Base-by-base conservation (phyloP, 2,797 vertebrate genomes). In the Sphenodon punctatus region DNA sequence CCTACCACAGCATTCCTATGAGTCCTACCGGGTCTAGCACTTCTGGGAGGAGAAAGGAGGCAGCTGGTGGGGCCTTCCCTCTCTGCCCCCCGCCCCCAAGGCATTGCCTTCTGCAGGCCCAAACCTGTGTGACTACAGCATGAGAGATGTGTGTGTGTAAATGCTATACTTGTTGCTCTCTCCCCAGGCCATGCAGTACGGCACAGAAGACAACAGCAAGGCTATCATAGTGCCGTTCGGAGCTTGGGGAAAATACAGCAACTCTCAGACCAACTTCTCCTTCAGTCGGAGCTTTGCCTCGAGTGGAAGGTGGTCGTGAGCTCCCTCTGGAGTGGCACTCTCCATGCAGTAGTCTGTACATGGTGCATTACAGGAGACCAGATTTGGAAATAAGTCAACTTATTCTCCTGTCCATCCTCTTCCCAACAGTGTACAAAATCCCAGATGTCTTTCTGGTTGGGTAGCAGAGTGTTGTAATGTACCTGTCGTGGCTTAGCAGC, bases 211-310 rank as follows among this genome's bases (percentile, higher is more conserved):
- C 93, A 99, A 99, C 94, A 97, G 97, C 93, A 99, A 98, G 0
- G 92, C 97, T 23, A 95, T 99, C 2, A 97, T 99, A 38, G 97
- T 99, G 77, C 99, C 98, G 0, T 99, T 99, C 32, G 98, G 98
- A 32, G 98, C 98, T 0, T 99, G 99, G 99, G 98, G 98, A 45
- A 99, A 97, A 80, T 97, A 99, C 87, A 96, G 97, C 92, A 97
- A 89, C 7, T 94, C 97, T 0, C 97, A 98, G 68, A 42, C 97
- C 30, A 97, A 89, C 92, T 99, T 98, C 94, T 99, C 99, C 48
- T 99, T 99, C 96, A 99, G 98, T 94, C 97, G 99, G 78, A 97
- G 97, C 74, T 98, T 99, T 10, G 97, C 97, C 87, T 98, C 98
- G 60, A 99, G 98, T 0, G 97, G 99, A 41, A 97, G 99, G 86